These are phyloP conservation scores for Agrochola litura DNA, from an alignment of 2,888 invertebrate species.

Conservation along the genomic window DNA sequence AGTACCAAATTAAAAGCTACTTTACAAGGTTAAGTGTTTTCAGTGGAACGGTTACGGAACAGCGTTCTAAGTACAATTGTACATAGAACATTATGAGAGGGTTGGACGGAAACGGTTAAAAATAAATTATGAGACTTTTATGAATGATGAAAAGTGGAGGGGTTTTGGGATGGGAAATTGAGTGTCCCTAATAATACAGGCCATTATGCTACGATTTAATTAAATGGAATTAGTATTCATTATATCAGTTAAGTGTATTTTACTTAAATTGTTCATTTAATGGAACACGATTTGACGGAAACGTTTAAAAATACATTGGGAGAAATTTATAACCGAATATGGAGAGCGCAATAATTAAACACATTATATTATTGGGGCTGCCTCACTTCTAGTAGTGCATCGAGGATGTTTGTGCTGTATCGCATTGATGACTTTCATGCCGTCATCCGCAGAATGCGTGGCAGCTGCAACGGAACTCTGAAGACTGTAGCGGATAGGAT, in stretches of 20 bases:
- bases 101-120: conserved; percentile 41
- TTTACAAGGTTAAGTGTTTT: conserved; percentile 27
- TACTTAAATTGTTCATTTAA: neutral
- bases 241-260: neutral
- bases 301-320: neutral
- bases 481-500: too few species aligned
- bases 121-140: conserved; percentile 38
- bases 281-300: neutral
- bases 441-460: too few species aligned
- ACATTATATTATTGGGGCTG: too few species aligned
- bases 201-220: neutral
- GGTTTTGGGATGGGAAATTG: neutral
- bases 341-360: neutral
- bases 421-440: too few species aligned
- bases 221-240: neutral
- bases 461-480: too few species aligned
- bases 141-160: conserved; percentile 6
- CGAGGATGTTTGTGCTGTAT: too few species aligned
- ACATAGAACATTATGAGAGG: neutral
- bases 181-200: neutral
- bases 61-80: conserved; percentile 17
- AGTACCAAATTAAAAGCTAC: neutral
- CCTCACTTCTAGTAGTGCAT: too few species aligned
- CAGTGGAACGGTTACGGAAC: neutral
- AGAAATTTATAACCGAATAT: neutral